These are phyloP conservation scores for Lordiphosa collinella DNA, from an alignment of 1,140 invertebrate species.

Conservation along the genomic window DNA sequence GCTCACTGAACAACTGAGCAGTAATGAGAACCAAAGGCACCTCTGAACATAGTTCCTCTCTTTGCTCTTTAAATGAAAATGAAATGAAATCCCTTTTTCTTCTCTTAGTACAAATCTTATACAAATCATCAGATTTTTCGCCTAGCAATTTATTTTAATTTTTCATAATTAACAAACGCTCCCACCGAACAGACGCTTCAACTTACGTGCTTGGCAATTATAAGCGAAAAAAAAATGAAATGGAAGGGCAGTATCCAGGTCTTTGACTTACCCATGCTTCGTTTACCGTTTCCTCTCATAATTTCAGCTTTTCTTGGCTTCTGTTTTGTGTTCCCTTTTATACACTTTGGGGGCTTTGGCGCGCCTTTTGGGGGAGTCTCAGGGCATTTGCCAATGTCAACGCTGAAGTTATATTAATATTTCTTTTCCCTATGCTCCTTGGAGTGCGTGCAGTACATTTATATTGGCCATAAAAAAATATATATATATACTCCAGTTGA, in stretches of 20 bases:
- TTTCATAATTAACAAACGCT: constrained; percentile 32
- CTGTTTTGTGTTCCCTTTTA: constrained; percentile 37
- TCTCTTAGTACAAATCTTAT: too few relatives aligned
- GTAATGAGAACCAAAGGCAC: too few relatives aligned
- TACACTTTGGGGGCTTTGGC: constrained; percentile 40
- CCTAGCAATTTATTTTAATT: constrained; percentile 35
- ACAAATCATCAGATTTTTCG: constrained; percentile 32
- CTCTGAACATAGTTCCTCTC: too few relatives aligned
- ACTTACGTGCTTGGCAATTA: constrained; percentile 24
- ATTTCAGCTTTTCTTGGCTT: constrained; percentile 40
- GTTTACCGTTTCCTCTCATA: constrained; percentile 4
- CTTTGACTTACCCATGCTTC: constrained; percentile 5
- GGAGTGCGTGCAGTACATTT: constrained; percentile 67
- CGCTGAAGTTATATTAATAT: constrained; percentile 53
- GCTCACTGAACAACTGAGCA: too few relatives aligned
- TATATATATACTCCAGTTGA: constrained; percentile 58
- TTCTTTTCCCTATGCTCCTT: constrained; percentile 29
- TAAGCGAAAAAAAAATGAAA: constrained; percentile 18
- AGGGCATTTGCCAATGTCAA: constrained; percentile 66
- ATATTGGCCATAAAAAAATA: constrained; percentile 63
- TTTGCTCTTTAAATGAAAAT: too few relatives aligned
- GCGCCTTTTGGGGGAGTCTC: constrained; percentile 18
- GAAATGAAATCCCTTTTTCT: too few relatives aligned
- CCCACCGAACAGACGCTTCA: neutral
- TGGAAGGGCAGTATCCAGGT: constrained; percentile 13